These are phyloP conservation scores for Scaptomyza cyrtandrae DNA, from an alignment of 2,888 invertebrate genomes.

Conservation along the genomic window DNA sequence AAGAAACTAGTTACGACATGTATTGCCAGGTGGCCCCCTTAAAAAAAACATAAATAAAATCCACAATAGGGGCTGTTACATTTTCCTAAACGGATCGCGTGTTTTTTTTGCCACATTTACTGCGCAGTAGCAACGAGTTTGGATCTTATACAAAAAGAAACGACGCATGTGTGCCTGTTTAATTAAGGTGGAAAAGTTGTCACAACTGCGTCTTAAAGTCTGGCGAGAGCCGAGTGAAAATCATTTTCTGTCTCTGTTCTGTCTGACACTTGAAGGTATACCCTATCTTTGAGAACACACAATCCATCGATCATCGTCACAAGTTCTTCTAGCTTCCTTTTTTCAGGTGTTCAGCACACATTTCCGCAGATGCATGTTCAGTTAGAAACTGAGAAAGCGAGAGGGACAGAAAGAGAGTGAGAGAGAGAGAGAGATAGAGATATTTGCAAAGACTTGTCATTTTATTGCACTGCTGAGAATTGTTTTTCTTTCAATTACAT, in stretches of 20 bases:
- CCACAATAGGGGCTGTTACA: conserved; percentile 52
- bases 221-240: conserved; percentile 21
- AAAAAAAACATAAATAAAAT: neutral
- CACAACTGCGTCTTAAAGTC: conserved; percentile 55
- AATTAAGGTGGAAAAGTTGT: conserved; percentile 51
- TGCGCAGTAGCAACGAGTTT: conserved; percentile 68
- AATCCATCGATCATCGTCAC: conserved; percentile 70
- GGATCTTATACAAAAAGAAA: conserved; percentile 7
- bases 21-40: conserved; percentile 58
- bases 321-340: conserved; percentile 16
- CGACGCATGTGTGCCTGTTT: conserved; percentile 32
- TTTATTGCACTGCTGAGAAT: conserved; percentile 54
- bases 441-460: conserved; percentile 52
- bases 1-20: conserved; percentile 56
- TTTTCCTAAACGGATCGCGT: neutral
- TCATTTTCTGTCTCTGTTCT: conserved; percentile 33
- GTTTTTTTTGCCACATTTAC: conserved; percentile 38
- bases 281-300: conserved; percentile 27
- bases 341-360: conserved; percentile 58
- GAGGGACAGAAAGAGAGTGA: neutral
- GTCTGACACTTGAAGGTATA: conserved; percentile 27
- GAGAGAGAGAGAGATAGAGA: conserved; percentile 4
- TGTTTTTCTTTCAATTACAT: conserved; percentile 5
- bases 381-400: neutral
- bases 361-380: conserved; percentile 15